Evolutionary conservation across 2,888 invertebrate species (phyloP), one percentile per base, ranked within the genome.

Genomic region (Cerastis rubricosa): DNA sequence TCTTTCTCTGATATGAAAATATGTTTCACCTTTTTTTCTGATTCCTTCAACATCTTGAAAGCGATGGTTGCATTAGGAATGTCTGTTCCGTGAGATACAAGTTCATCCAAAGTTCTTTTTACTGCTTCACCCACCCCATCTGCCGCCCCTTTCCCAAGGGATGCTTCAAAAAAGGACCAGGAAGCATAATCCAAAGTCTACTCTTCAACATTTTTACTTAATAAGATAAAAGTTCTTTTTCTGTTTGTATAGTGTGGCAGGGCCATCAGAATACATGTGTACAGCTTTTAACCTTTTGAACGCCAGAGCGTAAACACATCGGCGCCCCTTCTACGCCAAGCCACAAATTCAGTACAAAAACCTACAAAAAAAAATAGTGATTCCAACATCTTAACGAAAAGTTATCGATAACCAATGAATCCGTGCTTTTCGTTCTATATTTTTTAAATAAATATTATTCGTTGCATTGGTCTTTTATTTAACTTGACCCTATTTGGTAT

Each of bases 91-190:
- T 40, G 65, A 75, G 78, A 71, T 75, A 83, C 75, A 74, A 80
- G 17, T 68, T 74, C 65, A 65, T 83, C 77, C 57, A 75, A 71
- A 47, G 71, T 77, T 74, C 80, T 72, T 76, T 80, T 76, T n/a
- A n/a, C n/a, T n/a, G n/a, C n/a, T n/a, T n/a, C n/a, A n/a, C n/a
- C n/a, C n/a, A n/a, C n/a, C n/a, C n/a, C 65, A 57, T 71, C 70
- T 29, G 74, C 80, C 66, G 83, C 75, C 9, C 78, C 80, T 74
- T 80, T 83, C 59, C 77, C 80, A 71, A 80, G 83, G 17, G 72
- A 68, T 67, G 83, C 72, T 76, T 80, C 77, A 73, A 77, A 80
- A 71, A 80, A 83, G 25, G 70, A 75, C 83, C 80, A 83, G 67
- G 80, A 63, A 59, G 79, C 80, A 73, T 71, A 78, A 71, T 64